Conservation (phyloP, 2,888 invertebrate species). For the Parnassius apollo region DNA sequence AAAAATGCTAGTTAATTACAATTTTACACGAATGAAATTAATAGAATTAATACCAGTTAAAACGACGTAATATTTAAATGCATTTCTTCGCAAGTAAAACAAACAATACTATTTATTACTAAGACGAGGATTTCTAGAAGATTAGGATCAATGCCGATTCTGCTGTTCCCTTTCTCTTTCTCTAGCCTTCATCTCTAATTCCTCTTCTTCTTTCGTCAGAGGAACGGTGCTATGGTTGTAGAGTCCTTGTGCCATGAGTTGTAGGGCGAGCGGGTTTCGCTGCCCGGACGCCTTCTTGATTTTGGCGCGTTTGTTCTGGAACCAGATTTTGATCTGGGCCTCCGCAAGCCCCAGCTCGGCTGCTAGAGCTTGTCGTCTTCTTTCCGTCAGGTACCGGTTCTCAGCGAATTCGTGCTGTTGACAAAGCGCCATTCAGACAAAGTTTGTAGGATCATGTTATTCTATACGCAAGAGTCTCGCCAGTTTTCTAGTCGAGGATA, state of each 20-base stretch:
- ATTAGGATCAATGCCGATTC: slow-evolving; percentile 49
- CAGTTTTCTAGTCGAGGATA: no score
- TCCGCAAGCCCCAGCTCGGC: slow-evolving; percentile 95
- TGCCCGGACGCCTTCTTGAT: slow-evolving; percentile 95
- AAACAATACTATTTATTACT: not conserved
- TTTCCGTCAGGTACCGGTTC: slow-evolving; percentile 95
- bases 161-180: slow-evolving; percentile 64
- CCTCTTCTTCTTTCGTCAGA: slow-evolving; percentile 40
- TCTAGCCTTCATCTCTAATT: slow-evolving; percentile 72
- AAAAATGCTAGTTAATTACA: not conserved
- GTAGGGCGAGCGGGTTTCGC: slow-evolving; percentile 91
- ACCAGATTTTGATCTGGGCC: slow-evolving; percentile 98
- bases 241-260: slow-evolving; percentile 96
- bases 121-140: not conserved
- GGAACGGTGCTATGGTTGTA: slow-evolving; percentile 87
- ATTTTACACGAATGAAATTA: not conserved
- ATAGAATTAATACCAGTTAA: not conserved
- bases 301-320: slow-evolving; percentile 98
- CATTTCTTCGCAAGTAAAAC: not conserved
- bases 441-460: no score
- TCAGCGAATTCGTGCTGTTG: slow-evolving; percentile 92
- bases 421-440: slow-evolving; percentile 18
- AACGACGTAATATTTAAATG: slow-evolving; percentile 12
- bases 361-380: slow-evolving; percentile 94
- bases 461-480: no score